phyloP scores from a whole-genome alignment of 2,888 invertebrate species.

The Agrochola circellaris region DNA sequence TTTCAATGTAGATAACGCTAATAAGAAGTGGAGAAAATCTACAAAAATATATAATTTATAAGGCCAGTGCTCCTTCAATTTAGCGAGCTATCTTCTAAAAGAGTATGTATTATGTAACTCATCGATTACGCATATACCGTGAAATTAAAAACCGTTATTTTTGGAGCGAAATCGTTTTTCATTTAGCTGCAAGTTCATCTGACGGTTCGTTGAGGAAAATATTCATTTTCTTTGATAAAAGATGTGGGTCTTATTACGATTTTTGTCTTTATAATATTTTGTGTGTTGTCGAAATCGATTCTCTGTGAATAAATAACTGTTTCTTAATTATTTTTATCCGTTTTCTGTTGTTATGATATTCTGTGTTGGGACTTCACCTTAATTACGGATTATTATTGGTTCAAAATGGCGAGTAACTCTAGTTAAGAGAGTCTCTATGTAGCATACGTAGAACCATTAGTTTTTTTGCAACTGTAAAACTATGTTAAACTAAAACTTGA shows the following conservation, averaged over 20 bases:
- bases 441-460: too few species aligned
- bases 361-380: too few species aligned
- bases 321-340: neutral
- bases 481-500: too few species aligned
- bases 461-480: too few species aligned
- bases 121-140: constrained; percentile 44
- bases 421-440: too few species aligned
- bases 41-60: neutral
- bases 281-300: neutral
- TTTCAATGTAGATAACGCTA: neutral
- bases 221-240: constrained; percentile 37
- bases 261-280: neutral
- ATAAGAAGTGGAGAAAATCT: neutral
- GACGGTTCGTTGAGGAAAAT: constrained; percentile 7
- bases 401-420: too few species aligned
- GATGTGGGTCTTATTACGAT: neutral
- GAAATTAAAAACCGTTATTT: constrained; percentile 53
- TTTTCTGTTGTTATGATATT: neutral
- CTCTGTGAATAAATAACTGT: neutral
- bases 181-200: constrained; percentile 32
- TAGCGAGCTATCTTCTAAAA: constrained; percentile 1
- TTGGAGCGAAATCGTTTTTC: constrained; percentile 43
- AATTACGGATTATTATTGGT: too few species aligned
- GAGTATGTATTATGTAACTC: constrained; percentile 24
- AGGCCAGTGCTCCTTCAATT: neutral